phyloP scores from a whole-genome alignment of 1,140 invertebrate species.

The Bombus haemorrhoidalis region DNA sequence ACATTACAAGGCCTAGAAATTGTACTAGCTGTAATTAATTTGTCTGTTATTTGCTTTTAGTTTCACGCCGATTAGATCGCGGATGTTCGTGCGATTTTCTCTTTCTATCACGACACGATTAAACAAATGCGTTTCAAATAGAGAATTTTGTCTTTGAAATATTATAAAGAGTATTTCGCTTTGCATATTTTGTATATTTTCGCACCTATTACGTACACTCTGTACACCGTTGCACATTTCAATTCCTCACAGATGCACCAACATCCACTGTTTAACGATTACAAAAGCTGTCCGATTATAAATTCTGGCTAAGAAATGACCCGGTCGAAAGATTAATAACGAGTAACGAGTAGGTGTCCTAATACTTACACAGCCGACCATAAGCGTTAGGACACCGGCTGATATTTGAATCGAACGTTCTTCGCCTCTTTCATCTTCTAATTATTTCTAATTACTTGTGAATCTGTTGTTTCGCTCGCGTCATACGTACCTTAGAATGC shows the following conservation, averaged over 20 bases:
- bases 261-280: neutral
- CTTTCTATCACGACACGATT: too few species aligned
- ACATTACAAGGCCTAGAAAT: neutral
- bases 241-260: neutral
- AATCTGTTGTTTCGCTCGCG: too few species aligned
- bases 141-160: neutral
- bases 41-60: neutral
- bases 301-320: too few species aligned
- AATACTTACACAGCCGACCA: too few species aligned
- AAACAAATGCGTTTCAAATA: neutral
- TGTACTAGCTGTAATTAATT: neutral
- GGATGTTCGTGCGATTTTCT: neutral
- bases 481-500: too few species aligned
- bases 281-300: neutral
- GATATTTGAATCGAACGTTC: too few species aligned
- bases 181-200: neutral
- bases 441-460: too few species aligned
- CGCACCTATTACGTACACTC: neutral
- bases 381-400: too few species aligned
- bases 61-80: neutral
- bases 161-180: neutral
- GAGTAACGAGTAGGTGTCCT: too few species aligned
- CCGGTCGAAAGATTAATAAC: too few species aligned
- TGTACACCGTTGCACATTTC: too few species aligned
- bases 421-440: too few species aligned